phyloP scores from a whole-genome alignment of 2,888 invertebrate species.

The Antheraea assamensis region DNA sequence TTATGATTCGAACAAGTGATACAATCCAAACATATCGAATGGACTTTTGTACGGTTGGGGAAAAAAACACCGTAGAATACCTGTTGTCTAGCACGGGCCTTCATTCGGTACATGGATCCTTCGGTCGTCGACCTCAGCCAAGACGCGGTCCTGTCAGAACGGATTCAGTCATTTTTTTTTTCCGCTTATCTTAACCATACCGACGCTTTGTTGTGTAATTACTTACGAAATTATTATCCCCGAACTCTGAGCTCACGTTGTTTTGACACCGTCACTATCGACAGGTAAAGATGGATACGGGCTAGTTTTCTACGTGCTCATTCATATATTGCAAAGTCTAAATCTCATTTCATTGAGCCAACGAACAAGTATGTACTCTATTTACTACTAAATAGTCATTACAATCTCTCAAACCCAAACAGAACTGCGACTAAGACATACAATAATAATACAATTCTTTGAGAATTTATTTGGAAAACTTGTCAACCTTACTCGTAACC shows the following conservation, averaged over 20 bases:
- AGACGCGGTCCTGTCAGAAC: conserved; percentile 48
- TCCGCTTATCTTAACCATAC: conserved; percentile 45
- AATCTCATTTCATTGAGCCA: too few relatives aligned
- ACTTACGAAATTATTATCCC: conserved; percentile 8
- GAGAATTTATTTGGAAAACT: too few relatives aligned
- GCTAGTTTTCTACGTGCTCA: not conserved
- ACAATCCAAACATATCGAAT: conserved; percentile 14
- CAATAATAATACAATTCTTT: too few relatives aligned
- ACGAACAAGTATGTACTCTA: too few relatives aligned
- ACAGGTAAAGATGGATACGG: not conserved
- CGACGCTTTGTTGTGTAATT: conserved; percentile 18
- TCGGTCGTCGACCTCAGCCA: conserved; percentile 43
- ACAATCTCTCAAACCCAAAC: too few relatives aligned
- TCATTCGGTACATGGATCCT: conserved; percentile 29
- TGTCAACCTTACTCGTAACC: too few relatives aligned
- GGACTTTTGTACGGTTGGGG: conserved; percentile 1
- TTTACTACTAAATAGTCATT: too few relatives aligned
- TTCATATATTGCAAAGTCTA: not conserved
- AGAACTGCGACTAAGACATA: too few relatives aligned
- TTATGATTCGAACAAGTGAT: conserved; percentile 11
- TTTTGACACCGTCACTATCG: not conserved
- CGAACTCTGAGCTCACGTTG: not conserved
- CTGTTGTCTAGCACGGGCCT: conserved; percentile 18
- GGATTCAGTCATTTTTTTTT: conserved; percentile 55
- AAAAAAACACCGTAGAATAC: conserved; percentile 2